Evolutionary conservation across 2,113 vertebrate species (phyloP).

Genomic region (rat (Rattus norvegicus)): GRCr8 NC_086032.1:15260501-15261000

Average conservation of each 20-base stretch:
- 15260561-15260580: neutral
- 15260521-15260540: neutral
- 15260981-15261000: neutral
- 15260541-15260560: neutral
- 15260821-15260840: neutral
- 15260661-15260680: neutral
- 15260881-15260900: neutral
- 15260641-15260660: neutral
- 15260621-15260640: neutral
- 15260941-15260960: neutral
- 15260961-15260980: constrained; percentile 16
- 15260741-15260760: too few species aligned
- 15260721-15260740: neutral
- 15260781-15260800: neutral
- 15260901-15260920: constrained; percentile 16
- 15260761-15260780: neutral
- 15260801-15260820: neutral
- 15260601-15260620: neutral
- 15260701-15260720: neutral
- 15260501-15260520: neutral
- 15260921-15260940: constrained; percentile 1
- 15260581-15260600: neutral
- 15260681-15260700: constrained; percentile 12
- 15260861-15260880: neutral
- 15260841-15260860: neutral